A percentile compares a stretch with the other conserved stretches of the same genome.
phyloP scores from a whole-genome alignment of 2,888 invertebrate species.

The Tanypteryx hageni region DNA sequence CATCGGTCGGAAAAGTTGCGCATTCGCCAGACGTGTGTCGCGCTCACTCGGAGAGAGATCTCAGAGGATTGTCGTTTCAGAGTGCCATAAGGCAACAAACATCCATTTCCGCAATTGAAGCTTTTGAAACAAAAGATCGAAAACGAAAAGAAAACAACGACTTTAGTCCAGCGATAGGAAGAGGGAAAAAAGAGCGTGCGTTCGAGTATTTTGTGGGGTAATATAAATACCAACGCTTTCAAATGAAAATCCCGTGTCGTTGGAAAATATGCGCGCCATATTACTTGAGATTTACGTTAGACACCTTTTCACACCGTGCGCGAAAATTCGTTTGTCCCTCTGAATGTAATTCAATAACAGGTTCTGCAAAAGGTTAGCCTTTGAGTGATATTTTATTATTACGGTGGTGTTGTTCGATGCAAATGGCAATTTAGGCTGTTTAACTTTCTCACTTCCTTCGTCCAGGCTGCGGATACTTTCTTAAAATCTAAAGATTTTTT shows the following conservation, averaged over 20 bases:
- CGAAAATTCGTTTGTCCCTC: too few relatives aligned
- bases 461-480: too few relatives aligned
- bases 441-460: too few relatives aligned
- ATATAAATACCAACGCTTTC: neutral
- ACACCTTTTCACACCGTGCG: too few relatives aligned
- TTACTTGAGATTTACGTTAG: too few relatives aligned
- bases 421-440: too few relatives aligned
- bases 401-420: too few relatives aligned
- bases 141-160: neutral
- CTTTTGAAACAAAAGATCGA: neutral
- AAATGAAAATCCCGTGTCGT: neutral
- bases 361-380: too few relatives aligned
- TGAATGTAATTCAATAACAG: too few relatives aligned
- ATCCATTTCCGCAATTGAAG: neutral
- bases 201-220: neutral
- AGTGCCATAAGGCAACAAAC: neutral
- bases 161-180: neutral
- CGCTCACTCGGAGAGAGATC: neutral
- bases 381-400: too few relatives aligned
- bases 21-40: neutral
- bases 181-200: neutral
- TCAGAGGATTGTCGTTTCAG: neutral
- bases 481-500: too few relatives aligned
- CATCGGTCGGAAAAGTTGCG: neutral
- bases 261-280: too few relatives aligned